Evolutionary conservation across 2,888 invertebrate species (phyloP), one percentile per base, ranked within the genome.

Genomic region (Clistopyga incitator): DNA sequence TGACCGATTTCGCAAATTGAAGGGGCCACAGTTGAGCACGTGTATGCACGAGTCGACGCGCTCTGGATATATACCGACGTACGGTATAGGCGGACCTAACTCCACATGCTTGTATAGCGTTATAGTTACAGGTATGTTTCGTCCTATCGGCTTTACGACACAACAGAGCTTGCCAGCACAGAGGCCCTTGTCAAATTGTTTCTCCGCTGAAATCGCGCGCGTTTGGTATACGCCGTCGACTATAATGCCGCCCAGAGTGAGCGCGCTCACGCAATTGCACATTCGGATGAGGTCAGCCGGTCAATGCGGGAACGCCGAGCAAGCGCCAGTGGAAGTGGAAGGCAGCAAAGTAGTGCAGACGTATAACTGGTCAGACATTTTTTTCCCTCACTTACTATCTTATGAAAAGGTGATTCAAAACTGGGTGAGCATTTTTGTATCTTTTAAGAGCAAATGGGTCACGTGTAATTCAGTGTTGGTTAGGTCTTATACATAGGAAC

Each of bases 121-220:
- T 76, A 75, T 71, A 82, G 82, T 67, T 45, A 61, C 52, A 25
- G 15, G 54, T 56, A 79, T 67, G 59, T 71, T 78, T 50, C 50
- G 80, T 68, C 25, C 68, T 75, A 75, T 70, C 68, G 75, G 68
- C 80, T 80, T 68, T 70, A 45, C 75, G 76, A 64, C 29, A 70
- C 70, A 45, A 52, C 47, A 38, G 13, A 61, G 50, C 59, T 45
- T 38, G 20, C 29, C 64, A 64, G 52, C 67, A 64, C 54, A 64
- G 75, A 50, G 29, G 64, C 76, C 70, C 70, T 81, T 70, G 81
- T 81, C 75, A 70, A 81, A 79, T 79, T 79, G 70, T 81, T 76
- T 70, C 64, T 71, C 59, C 81, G 70, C 76, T 68, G 76, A 64
- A 75, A 81, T 68, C 20, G 56, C 50, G 75, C 38, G 34, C 54